These are phyloP conservation scores for Tipula helvola DNA, from an alignment of 2,888 invertebrate species.

Conservation along the genomic window DNA sequence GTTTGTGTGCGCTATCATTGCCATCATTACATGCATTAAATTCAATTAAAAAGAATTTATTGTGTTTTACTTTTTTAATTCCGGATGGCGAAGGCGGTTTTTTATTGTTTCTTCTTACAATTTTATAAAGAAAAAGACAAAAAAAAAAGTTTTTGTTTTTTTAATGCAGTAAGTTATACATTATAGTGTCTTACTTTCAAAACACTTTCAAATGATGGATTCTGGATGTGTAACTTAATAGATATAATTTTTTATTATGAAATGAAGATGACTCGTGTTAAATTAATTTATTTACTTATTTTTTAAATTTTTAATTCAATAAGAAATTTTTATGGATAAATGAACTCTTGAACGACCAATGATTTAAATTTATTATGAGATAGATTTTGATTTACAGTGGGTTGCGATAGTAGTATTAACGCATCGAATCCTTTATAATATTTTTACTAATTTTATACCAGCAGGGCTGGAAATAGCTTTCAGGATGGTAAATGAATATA, in stretches of 20 bases:
- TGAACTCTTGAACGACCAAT: neutral
- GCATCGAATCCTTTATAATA: too few species aligned
- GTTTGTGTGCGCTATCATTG: neutral
- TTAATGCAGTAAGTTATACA: neutral
- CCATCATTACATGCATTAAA: neutral
- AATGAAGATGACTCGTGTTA: neutral
- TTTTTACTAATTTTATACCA: too few species aligned
- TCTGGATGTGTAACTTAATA: neutral
- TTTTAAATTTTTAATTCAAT: neutral
- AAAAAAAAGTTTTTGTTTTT: neutral
- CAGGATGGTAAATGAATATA: too few species aligned
- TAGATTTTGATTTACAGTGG: neutral
- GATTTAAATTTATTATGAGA: neutral
- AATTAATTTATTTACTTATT: neutral
- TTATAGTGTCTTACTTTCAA: neutral
- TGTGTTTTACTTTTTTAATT: neutral
- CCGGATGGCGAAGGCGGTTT: neutral
- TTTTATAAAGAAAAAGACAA: neutral
- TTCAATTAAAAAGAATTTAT: neutral
- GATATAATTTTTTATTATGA: neutral
- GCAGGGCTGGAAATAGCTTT: too few species aligned
- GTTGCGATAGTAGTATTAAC: too few species aligned
- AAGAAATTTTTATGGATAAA: neutral
- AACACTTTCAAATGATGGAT: neutral
- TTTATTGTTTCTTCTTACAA: neutral